phyloP scores from a whole-genome alignment of 2,888 invertebrate species.

The Elysia crispata region DNA sequence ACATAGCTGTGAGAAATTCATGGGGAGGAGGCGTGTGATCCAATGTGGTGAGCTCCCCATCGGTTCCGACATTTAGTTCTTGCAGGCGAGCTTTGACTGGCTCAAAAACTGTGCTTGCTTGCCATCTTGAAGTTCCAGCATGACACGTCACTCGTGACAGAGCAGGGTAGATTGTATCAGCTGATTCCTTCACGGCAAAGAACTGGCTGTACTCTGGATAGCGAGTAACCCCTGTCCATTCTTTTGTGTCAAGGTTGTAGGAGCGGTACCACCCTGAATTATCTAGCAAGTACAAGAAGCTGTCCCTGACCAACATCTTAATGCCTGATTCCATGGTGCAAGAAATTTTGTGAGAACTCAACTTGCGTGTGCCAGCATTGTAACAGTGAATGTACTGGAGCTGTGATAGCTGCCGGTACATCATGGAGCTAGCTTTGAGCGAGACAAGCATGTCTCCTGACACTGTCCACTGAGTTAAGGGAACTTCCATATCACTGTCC shows the following conservation, averaged over 20 bases:
- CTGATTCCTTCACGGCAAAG: background rate
- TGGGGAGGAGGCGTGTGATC: constrained; percentile 33
- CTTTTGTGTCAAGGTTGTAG: background rate
- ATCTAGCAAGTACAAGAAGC: constrained; percentile 25
- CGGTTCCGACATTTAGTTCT: constrained; percentile 2
- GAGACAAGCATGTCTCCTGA: constrained; percentile 17
- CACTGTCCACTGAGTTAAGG: constrained; percentile 44
- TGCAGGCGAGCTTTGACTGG: constrained; percentile 1
- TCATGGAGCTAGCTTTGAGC: constrained; percentile 41
- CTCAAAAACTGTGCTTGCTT: background rate
- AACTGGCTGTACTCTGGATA: constrained; percentile 1
- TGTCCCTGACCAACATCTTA: constrained; percentile 29
- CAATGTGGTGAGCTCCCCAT: background rate
- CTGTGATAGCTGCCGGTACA: constrained; percentile 24
- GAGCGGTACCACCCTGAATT: constrained; percentile 36
- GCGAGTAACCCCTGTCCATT: background rate
- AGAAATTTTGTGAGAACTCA: constrained; percentile 16
- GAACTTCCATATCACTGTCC: constrained; percentile 16
- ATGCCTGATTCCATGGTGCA: constrained; percentile 43
- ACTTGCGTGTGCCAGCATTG: constrained; percentile 12
- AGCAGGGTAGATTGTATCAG: constrained; percentile 29
- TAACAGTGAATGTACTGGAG: constrained; percentile 43
- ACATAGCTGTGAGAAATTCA: constrained; percentile 41
- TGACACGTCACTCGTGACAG: constrained; percentile 35
- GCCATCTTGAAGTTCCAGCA: constrained; percentile 37